These are phyloP conservation scores for Cladopsammia gracilis DNA, from an alignment of 64 coral and sea anemone genomes.

Conservation along the genomic window DNA sequence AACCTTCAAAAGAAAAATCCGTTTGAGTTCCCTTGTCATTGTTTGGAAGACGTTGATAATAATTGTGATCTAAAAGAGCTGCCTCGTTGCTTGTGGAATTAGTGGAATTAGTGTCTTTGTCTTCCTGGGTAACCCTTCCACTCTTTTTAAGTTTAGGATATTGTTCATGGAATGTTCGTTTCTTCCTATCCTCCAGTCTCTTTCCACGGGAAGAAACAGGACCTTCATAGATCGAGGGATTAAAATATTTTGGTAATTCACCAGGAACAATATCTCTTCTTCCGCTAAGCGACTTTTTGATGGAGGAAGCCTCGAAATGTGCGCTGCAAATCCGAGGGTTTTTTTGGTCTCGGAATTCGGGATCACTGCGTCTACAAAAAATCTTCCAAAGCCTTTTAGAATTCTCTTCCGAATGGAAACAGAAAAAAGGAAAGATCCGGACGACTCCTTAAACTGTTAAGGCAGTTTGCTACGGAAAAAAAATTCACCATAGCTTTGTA, in stretches of 20 bases:
- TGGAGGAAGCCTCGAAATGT: constrained; percentile 22
- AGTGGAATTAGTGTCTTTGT: neutral
- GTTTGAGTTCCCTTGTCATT: too few species aligned
- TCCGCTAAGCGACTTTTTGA: constrained; percentile 28
- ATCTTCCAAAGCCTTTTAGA: constrained; percentile 28
- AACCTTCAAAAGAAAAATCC: too few species aligned
- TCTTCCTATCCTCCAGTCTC: constrained; percentile 8
- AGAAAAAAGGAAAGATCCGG: constrained; percentile 37
- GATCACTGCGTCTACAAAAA: constrained; percentile 18
- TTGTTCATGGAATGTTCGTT: neutral
- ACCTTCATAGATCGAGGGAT: constrained; percentile 9
- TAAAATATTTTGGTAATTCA: constrained; percentile 29
- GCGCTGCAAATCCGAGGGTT: constrained; percentile 31
- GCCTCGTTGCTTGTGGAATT: too few species aligned
- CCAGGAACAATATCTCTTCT: constrained; percentile 20
- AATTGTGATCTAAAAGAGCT: neutral
- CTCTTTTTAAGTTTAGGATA: neutral
- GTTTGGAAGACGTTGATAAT: neutral
- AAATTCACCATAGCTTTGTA: constrained; percentile 27
- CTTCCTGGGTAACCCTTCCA: neutral
- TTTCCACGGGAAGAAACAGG: constrained; percentile 18
- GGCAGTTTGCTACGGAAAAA: constrained; percentile 19
- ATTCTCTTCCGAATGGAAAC: constrained; percentile 13
- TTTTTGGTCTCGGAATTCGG: constrained; percentile 5
- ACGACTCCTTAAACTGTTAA: constrained; percentile 10